phyloP scores from a whole-genome alignment of 2,888 invertebrate genomes.

The Sicus ferrugineus region DNA sequence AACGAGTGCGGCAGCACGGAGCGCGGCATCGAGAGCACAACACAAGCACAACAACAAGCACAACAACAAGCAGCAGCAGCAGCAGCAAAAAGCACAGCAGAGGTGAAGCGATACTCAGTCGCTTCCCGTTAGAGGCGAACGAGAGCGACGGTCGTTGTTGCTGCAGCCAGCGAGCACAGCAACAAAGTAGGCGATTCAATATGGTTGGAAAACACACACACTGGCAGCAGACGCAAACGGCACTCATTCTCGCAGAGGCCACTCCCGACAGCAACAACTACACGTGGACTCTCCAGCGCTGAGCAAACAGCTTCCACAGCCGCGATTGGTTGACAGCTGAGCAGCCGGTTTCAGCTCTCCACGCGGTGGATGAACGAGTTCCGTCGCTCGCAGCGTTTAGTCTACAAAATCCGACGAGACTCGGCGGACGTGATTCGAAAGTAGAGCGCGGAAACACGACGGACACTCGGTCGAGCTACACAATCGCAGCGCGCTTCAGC shows the following conservation, averaged over 20 bases:
- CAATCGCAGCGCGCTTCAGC: constrained; percentile 6
- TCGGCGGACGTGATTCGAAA: constrained; percentile 50
- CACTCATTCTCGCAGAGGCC: constrained; percentile 2
- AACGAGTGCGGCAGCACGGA: constrained; percentile 12
- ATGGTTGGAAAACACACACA: constrained; percentile 1
- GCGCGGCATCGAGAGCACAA: constrained; percentile 23
- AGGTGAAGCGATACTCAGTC: constrained; percentile 47
- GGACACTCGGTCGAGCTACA: not conserved
- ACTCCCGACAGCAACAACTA: constrained; percentile 17
- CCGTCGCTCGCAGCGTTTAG: constrained; percentile 45
- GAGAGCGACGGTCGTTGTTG: constrained; percentile 38
- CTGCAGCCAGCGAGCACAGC: constrained; percentile 15
- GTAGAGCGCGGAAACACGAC: constrained; percentile 7
- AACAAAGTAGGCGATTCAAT: constrained; percentile 32
- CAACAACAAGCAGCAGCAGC: not conserved
- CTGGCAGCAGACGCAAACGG: not conserved
- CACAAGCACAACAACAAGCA: not conserved
- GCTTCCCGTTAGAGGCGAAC: constrained; percentile 53
- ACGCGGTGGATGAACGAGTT: constrained; percentile 30
- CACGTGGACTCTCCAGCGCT: constrained; percentile 9
- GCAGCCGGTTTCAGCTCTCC: constrained; percentile 26
- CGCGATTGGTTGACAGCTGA: constrained; percentile 36
- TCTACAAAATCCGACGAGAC: constrained; percentile 54
- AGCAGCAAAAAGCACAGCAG: constrained; percentile 6
- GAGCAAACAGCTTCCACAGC: constrained; percentile 44